Conservation (phyloP, 2,888 invertebrate species). For the Pachliopta kotzebuea region DNA sequence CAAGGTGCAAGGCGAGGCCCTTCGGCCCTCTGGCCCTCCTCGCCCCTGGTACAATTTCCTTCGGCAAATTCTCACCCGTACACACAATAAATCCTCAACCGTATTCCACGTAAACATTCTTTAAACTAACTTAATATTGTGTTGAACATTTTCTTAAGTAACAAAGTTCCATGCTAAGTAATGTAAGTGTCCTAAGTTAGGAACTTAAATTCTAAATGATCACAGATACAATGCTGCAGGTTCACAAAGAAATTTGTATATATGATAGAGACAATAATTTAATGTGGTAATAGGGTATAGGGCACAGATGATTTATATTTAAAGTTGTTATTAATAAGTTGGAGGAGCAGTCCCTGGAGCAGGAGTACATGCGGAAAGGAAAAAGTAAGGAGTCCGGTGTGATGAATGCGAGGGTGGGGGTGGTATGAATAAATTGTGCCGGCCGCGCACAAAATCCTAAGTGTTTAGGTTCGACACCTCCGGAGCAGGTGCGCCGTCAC, state of each 20-base stretch:
- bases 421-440: conserved; percentile 72
- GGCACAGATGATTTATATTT: neutral
- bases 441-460: conserved; percentile 61
- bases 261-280: too few species aligned
- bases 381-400: conserved; percentile 68
- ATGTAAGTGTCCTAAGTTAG: too few species aligned
- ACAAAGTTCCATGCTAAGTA: too few species aligned
- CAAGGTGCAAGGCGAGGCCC: conserved; percentile 73
- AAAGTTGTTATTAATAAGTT: neutral
- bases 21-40: conserved; percentile 48
- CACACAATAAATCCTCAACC: conserved; percentile 21
- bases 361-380: conserved; percentile 43
- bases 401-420: conserved; percentile 68
- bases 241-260: too few species aligned
- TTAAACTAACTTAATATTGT: too few species aligned
- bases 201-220: too few species aligned
- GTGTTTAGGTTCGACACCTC: conserved; percentile 68
- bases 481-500: conserved; percentile 53
- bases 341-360: conserved; percentile 27
- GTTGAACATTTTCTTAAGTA: too few species aligned
- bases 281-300: too few species aligned
- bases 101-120: neutral
- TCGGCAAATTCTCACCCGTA: conserved; percentile 61
- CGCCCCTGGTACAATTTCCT: conserved; percentile 68
- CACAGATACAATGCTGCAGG: too few species aligned